phyloP scores from a whole-genome alignment of 2,113 vertebrate genomes.

The Potamarius usumacintae region DNA sequence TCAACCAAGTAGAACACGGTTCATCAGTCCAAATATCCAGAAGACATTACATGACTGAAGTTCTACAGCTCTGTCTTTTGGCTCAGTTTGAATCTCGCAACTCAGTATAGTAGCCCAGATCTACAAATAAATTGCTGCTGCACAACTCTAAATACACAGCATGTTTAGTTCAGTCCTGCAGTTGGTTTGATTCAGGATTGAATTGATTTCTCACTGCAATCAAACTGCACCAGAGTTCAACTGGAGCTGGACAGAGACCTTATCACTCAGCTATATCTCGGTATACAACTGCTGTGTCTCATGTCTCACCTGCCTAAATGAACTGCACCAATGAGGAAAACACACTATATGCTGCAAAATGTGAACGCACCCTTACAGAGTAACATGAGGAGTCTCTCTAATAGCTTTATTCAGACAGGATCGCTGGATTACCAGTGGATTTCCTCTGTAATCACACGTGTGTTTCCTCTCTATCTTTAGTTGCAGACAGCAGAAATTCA shows the following conservation, averaged over 20 bases:
- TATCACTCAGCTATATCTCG: not conserved
- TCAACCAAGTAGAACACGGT: not conserved
- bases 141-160: not conserved
- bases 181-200: not conserved
- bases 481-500: conserved; percentile 12
- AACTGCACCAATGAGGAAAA: not conserved
- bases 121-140: not conserved
- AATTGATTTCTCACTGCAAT: not conserved
- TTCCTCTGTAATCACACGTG: conserved; percentile 62
- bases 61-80: not conserved
- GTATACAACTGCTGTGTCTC: not conserved
- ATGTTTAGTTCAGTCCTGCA: not conserved
- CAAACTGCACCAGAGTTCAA: not conserved
- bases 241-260: not conserved
- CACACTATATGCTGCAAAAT: not conserved
- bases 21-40: not conserved
- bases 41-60: not conserved
- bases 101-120: not conserved
- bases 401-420: conserved; percentile 66
- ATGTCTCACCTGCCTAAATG: not conserved
- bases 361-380: not conserved
- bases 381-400: conserved; percentile 45
- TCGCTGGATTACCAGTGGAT: conserved; percentile 64
- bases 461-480: conserved; percentile 5
- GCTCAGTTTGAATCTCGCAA: not conserved